Conservation (phyloP, 2,888 invertebrate genomes). For the Trissolcus brochymenae region DNA sequence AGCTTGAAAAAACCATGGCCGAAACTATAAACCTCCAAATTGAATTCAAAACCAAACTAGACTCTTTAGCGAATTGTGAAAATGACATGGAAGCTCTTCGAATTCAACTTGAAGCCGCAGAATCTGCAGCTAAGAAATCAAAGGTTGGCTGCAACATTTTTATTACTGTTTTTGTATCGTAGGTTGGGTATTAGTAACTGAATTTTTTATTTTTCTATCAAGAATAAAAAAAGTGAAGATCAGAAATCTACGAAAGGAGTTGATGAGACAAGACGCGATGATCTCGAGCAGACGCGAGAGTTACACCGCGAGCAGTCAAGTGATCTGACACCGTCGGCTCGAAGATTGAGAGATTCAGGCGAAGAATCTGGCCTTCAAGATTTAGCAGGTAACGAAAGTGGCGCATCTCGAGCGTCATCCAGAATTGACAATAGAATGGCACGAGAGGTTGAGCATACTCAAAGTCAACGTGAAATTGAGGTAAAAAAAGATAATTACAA, state of each 20-base stretch:
- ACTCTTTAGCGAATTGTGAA: conserved; percentile 15
- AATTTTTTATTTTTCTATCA: too few relatives aligned
- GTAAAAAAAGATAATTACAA: conserved; percentile 33
- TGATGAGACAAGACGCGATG: too few relatives aligned
- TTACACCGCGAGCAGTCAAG: not conserved
- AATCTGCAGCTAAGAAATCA: conserved; percentile 13
- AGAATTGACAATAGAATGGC: conserved; percentile 11
- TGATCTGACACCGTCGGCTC: too few relatives aligned
- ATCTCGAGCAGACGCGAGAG: not conserved
- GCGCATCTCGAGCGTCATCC: conserved; percentile 11
- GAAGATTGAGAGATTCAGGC: too few relatives aligned
- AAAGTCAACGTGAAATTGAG: conserved; percentile 60
- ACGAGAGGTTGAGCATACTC: conserved; percentile 40
- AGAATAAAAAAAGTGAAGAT: not conserved
- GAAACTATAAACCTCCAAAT: conserved; percentile 63
- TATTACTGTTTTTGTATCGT: too few relatives aligned
- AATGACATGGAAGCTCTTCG: conserved; percentile 37
- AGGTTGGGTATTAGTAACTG: too few relatives aligned
- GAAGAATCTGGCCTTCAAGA: not conserved
- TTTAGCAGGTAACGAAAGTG: not conserved
- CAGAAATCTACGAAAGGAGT: not conserved
- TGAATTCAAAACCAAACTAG: conserved; percentile 56
- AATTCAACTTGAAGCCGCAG: conserved; percentile 46
- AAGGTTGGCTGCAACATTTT: too few relatives aligned
- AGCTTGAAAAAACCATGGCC: conserved; percentile 61